Evolutionary conservation across 2,113 vertebrate genomes (phyloP).

Genomic region (Seriola rivoliana): DNA sequence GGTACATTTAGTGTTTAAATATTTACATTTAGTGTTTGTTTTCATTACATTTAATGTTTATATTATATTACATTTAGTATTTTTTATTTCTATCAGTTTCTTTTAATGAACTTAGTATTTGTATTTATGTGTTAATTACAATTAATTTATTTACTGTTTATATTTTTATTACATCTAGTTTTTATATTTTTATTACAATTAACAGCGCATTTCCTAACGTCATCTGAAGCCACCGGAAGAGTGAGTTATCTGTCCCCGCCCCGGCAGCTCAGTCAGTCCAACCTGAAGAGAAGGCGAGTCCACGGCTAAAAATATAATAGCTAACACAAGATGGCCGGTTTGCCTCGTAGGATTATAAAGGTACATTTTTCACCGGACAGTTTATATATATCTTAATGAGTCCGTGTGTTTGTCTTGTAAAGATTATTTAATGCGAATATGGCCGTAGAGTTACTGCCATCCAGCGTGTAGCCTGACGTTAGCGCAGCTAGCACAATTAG

Average conservation of each 20-base stretch:
- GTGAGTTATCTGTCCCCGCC: conserved; percentile 61
- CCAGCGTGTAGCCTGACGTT: conserved; percentile 53
- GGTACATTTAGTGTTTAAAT: no score
- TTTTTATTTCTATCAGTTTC: not conserved
- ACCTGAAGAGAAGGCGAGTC: conserved; percentile 87
- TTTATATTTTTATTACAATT: not conserved
- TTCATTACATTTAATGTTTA: not conserved
- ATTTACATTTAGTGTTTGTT: not conserved
- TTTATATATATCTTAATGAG: not conserved
- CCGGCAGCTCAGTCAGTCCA: conserved; percentile 72
- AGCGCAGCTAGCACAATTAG: conserved; percentile 65
- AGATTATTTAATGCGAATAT: not conserved
- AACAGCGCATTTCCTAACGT: conserved; percentile 36
- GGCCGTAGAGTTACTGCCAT: not conserved
- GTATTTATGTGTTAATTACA: not conserved
- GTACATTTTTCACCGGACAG: conserved; percentile 74
- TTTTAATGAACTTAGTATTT: not conserved
- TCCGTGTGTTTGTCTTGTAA: not conserved
- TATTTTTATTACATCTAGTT: not conserved
- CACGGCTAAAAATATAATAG: conserved; percentile 85
- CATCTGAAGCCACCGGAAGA: conserved; percentile 74
- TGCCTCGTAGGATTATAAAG: conserved; percentile 97
- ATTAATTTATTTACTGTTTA: not conserved
- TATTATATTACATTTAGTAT: not conserved
- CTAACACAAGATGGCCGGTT: conserved; percentile 94